Evolutionary conservation across 2,797 vertebrate species (phyloP), one percentile per base, ranked within the genome.

Genomic region (Sebastes vulpes): DNA sequence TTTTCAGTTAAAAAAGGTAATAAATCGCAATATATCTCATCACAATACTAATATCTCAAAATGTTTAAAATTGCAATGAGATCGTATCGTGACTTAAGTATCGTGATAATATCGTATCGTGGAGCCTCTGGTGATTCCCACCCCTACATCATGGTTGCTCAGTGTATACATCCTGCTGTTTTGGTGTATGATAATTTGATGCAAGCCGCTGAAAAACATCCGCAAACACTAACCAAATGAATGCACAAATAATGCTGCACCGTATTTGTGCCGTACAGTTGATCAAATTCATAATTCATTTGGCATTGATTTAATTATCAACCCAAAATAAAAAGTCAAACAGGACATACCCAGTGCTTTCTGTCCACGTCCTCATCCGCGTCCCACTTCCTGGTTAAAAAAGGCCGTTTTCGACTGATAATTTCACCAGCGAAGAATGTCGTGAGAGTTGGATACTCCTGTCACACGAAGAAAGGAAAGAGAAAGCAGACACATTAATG

Each of bases 381-480:
- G 4, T 99, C 99, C 99, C 99, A 99, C 89, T 99, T 99, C 67
- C 99, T 96, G 0, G 99, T 99, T 91, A 99, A 95, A 96, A 99
- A 99, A 4, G 98, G 98, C 48, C 98, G 97, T 65, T 98, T 99
- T 77, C 91, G 96, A 93, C 98, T 99, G 93, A 99, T 99, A 83
- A 99, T 99, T 95, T 99, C 99, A 2, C 99, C 99, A 82, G 98
- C 98, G 72, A 99, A 99, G 93, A 99, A 99, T 0, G 99, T 99
- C 3, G 98, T 99, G 87, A 99, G 97, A 52, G 97, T 98, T 5
- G 98, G 98, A 92, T 98, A 99, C 83, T 99, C 98, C 98, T 99
- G 86, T 10, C 69, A 38, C 16, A 83, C 42, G 64, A 9, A 42
- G 25, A 64, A 20, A 48, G 6, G 7, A 38, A 18, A 66, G 3